These are phyloP conservation scores for Caenorhabditis parvicauda DNA, from an alignment of 2,888 invertebrate genomes.

Conservation along the genomic window DNA sequence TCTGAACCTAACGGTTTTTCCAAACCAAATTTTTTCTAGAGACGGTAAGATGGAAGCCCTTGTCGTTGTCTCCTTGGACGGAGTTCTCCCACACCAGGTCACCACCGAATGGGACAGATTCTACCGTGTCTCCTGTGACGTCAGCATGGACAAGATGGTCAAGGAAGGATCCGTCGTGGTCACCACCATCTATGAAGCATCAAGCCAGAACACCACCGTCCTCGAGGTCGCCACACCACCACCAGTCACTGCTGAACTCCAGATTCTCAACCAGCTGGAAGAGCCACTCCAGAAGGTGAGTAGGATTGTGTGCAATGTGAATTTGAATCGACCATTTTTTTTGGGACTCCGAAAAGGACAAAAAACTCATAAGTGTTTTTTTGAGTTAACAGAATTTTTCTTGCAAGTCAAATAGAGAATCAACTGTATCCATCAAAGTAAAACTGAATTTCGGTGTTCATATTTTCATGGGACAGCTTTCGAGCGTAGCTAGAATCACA, in stretches of 20 bases:
- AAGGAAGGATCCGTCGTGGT: constrained; percentile 63
- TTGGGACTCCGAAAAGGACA: background rate
- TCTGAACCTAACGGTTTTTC: too few species aligned
- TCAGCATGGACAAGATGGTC: constrained; percentile 61
- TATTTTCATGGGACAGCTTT: too few species aligned
- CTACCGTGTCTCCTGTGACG: constrained; percentile 62
- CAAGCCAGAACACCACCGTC: constrained; percentile 53
- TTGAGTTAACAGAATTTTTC: too few species aligned
- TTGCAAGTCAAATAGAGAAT: too few species aligned
- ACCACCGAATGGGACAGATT: constrained; percentile 64
- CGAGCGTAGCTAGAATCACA: too few species aligned
- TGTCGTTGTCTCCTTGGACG: constrained; percentile 63
- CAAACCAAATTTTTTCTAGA: constrained; percentile 22
- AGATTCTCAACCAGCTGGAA: constrained; percentile 58
- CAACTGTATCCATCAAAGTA: too few species aligned
- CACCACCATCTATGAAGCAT: constrained; percentile 62
- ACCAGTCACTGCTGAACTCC: constrained; percentile 60
- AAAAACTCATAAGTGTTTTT: too few species aligned
- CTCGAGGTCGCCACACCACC: constrained; percentile 61
- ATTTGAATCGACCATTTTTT: background rate
- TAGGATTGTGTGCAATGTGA: background rate
- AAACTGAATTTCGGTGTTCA: too few species aligned
- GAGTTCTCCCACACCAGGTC: constrained; percentile 62
- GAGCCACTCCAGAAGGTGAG: constrained; percentile 50
- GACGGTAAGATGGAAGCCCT: constrained; percentile 63